Evolutionary conservation across 2,888 invertebrate species (phyloP).

Genomic region (Pimpla rufipes): DNA sequence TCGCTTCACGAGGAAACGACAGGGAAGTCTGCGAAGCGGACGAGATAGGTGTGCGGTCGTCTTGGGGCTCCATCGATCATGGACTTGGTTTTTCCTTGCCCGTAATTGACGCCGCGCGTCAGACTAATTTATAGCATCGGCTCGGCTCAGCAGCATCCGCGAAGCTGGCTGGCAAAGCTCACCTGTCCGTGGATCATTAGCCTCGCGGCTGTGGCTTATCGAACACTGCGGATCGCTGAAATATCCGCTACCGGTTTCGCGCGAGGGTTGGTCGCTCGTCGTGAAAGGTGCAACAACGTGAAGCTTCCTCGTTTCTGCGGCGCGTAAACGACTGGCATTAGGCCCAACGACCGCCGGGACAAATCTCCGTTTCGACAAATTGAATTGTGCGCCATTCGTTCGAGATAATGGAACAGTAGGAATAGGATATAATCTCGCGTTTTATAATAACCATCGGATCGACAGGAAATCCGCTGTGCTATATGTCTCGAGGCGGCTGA

Average conservation of each 20-base stretch:
- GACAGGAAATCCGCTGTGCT: conserved; percentile 18
- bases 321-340: conserved; percentile 11
- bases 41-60: neutral
- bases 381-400: conserved; percentile 3
- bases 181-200: neutral
- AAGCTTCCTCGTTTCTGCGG: conserved; percentile 12
- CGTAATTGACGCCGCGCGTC: neutral
- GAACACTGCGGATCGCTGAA: conserved; percentile 1
- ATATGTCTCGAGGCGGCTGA: neutral
- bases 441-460: conserved; percentile 15
- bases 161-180: neutral
- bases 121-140: neutral
- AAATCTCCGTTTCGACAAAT: conserved; percentile 21
- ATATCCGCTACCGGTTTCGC: conserved; percentile 35
- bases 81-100: neutral
- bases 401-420: conserved; percentile 1
- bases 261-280: neutral
- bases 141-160: neutral
- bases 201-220: conserved; percentile 5
- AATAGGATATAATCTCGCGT: neutral
- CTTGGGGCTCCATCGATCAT: neutral
- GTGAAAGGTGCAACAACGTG: neutral
- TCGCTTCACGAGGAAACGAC: neutral
- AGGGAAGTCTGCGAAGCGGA: neutral
- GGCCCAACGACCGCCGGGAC: conserved; percentile 1